Evolutionary conservation across 2,113 vertebrate genomes (phyloP).

Genomic region (Myotis lucifugus): DNA sequence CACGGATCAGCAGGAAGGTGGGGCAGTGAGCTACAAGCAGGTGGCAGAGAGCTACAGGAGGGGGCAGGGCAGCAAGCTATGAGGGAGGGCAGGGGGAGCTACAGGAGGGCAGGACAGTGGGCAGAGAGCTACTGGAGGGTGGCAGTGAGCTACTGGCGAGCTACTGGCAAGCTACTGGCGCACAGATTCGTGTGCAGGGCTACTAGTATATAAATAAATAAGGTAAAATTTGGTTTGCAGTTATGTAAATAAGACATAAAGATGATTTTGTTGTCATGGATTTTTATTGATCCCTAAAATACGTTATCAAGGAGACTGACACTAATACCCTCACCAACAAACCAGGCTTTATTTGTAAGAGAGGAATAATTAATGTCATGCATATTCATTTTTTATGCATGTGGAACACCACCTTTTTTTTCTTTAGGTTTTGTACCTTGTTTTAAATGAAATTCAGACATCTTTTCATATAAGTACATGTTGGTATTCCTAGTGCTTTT

Average conservation of each 20-base stretch:
- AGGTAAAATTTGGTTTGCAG: neutral
- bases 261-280: neutral
- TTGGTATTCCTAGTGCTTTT: neutral
- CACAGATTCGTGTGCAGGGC: no score
- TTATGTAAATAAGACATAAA: neutral
- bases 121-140: no score
- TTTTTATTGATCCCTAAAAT: neutral
- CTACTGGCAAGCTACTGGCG: no score
- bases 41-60: no score
- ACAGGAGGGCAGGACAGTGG: no score
- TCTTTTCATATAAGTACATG: neutral
- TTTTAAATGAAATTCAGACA: neutral
- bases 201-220: neutral
- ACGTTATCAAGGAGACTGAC: neutral
- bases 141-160: no score
- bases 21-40: no score
- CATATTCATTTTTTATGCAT: neutral
- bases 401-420: neutral
- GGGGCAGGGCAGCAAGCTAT: no score
- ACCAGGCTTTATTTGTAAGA: neutral
- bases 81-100: no score
- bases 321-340: neutral
- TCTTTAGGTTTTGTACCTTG: neutral
- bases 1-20: no score
- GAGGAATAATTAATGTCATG: neutral